Percentiles rank a stretch among this genome's conserved stretches.
phyloP scores from a whole-genome alignment of 1,140 invertebrate species.

The Aphis craccivora region DNA sequence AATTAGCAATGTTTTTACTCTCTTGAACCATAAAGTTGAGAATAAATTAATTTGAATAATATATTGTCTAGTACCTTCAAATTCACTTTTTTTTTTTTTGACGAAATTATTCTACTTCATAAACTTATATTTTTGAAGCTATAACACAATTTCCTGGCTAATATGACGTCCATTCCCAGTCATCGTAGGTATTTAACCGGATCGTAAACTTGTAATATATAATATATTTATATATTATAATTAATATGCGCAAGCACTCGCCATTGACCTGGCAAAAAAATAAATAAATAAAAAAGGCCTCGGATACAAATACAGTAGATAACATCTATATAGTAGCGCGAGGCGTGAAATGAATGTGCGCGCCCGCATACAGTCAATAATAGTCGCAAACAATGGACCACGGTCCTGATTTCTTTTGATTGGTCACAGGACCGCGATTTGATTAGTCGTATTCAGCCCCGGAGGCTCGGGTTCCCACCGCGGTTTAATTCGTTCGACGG shows the following conservation, averaged over 20 bases:
- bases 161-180: not conserved
- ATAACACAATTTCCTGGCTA: too few relatives aligned
- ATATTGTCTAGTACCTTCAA: too few relatives aligned
- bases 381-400: not conserved
- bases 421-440: conserved; percentile 53
- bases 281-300: not conserved
- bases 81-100: too few relatives aligned
- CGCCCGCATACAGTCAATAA: not conserved
- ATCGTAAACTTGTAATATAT: not conserved
- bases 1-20: too few relatives aligned
- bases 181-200: not conserved
- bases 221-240: not conserved
- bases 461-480: conserved; percentile 53
- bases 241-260: not conserved
- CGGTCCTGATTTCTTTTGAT: conserved; percentile 42
- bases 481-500: not conserved
- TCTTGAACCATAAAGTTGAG: too few relatives aligned
- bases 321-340: not conserved
- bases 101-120: too few relatives aligned
- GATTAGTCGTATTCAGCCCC: conserved; percentile 20
- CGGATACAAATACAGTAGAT: not conserved
- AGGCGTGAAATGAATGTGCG: not conserved
- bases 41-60: too few relatives aligned
- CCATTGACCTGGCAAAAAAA: not conserved
- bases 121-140: too few relatives aligned